Evolutionary conservation across 2,888 invertebrate genomes (phyloP), one percentile per base, ranked within the genome.

Genomic region (Cyclophora punctaria): DNA sequence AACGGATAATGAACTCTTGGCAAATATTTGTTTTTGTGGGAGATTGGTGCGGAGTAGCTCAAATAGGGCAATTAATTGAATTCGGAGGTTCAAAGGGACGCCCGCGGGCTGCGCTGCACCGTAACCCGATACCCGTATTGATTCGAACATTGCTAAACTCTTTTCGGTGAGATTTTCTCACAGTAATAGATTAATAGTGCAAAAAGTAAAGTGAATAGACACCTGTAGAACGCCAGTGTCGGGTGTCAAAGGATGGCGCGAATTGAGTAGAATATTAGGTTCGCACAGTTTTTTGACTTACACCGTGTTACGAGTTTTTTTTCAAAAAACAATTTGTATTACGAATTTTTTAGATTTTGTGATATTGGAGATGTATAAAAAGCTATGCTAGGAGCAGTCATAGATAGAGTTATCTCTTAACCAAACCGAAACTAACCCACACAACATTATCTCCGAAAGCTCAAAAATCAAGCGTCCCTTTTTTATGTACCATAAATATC

Each of bases 31-130:
- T 86, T 88, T 78, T 88, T 86, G 83, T 72, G 67, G 73, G 73
- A 77, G 79, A 82, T 82, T 80, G 78, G 75, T 75, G 67, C 79
- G 73, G 75, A 74, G 75, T 75, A 67, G 73, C 71, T 80, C 84
- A 84, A 86, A 86, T 84, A 85, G 75, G 83, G 81, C 85, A 82
- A 87, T 87, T 88, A 87, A 88, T 88, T 86, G 84, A 86, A 85
- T 87, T 87, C 85, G 87, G 86, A 82, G 75, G 72, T 71, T 83
- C 82, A 88, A 87, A 85, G 78, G 67, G 64, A 77, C 81, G 83
- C 80, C 77, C 65, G 68, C 66, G 72, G 73, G 78, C 85, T 83
- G 84, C 81, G 73, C 59, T 71, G 68, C 66, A 56, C 50, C 55
- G 82, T 74, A 84, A 86, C 72, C 69, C 72, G 79, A 84, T 72